Evolutionary conservation across 2,888 invertebrate species (phyloP), one percentile per base, ranked within the genome.

Genomic region (Troides oblongomaculatus): DNA sequence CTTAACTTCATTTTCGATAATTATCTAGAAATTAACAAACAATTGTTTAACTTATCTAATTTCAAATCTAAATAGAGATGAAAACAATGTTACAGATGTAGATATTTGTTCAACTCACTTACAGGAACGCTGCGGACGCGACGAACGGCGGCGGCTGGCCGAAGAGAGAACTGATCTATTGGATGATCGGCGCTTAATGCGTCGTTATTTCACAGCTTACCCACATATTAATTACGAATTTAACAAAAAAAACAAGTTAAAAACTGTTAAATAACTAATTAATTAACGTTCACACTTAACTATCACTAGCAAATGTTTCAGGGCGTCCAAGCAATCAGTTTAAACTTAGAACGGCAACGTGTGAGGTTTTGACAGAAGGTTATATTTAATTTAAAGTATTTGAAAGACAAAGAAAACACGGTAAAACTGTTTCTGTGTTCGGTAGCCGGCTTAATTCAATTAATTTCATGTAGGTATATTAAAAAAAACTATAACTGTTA

Each of bases 1-100:
- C 78, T 77, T 43, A 78, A 79, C 69, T 86, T 84, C 87, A 89
- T 89, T 80, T 84, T 76, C 63, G 60, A 6, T 69, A 64, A 73
- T 68, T 65, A 39, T 39, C 72, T 71, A 63, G 46, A 67, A 30
- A 59, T n/a, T n/a, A 58, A 23, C 2, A 58, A 21, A 58, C 57
- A 58, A 58, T 23, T 6, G 12, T 58, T 57, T 1, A 57, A 57
- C 7, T 3, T 10, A 10, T 25, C 2, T 23, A 58, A 58, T 58
- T 14, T 17, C 6, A 46, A 65, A 65, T 59, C 43, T 39, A 65
- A 46, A 46, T 65, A 59, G 67, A 69, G 64, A 68, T 71, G 59
- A 62, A 71, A 58, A 61, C 21, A 71, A n/a, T 7, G 70, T 57
- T 62, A 68, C 46, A 53, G 46, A 53, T n/a, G 14, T 36, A 21